phyloP scores from a whole-genome alignment of 2,888 invertebrate species.

The Drosophila fungiperda region DNA sequence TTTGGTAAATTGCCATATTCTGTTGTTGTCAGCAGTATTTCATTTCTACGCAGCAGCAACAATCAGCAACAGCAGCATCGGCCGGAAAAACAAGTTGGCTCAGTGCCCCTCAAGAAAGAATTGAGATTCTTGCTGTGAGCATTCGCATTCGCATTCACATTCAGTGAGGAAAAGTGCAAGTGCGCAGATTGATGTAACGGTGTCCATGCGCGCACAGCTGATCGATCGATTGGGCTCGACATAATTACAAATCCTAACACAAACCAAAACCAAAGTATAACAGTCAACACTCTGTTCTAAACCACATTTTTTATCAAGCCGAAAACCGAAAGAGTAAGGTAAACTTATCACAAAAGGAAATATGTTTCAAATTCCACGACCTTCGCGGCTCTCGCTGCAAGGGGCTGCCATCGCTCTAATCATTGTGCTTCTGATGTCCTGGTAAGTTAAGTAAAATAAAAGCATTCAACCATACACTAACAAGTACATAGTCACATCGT shows the following conservation, averaged over 20 bases:
- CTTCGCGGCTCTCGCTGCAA: constrained; percentile 62
- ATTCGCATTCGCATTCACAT: constrained; percentile 38
- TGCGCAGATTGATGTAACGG: constrained; percentile 44
- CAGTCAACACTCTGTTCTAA: background rate
- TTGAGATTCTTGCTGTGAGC: constrained; percentile 43
- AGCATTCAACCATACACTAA: background rate
- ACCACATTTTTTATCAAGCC: constrained; percentile 1
- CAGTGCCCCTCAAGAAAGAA: constrained; percentile 39
- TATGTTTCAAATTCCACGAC: constrained; percentile 72
- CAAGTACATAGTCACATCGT: background rate
- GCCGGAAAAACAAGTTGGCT: constrained; percentile 60
- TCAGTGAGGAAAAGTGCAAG: constrained; percentile 50
- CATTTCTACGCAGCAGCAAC: constrained; percentile 61
- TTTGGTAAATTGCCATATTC: constrained; percentile 82
- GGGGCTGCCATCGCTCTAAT: constrained; percentile 58
- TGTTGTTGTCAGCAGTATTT: constrained; percentile 61
- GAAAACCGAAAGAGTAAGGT: constrained; percentile 13
- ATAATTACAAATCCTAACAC: constrained; percentile 8
- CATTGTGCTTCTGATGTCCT: constrained; percentile 68
- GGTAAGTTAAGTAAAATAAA: constrained; percentile 65
- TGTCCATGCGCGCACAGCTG: constrained; percentile 53
- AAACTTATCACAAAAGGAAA: constrained; percentile 24
- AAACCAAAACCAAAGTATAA: background rate
- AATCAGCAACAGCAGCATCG: constrained; percentile 14
- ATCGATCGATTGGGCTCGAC: constrained; percentile 45